Conservation (phyloP, 2,797 vertebrate genomes). For the Poecilia velifera region DNA sequence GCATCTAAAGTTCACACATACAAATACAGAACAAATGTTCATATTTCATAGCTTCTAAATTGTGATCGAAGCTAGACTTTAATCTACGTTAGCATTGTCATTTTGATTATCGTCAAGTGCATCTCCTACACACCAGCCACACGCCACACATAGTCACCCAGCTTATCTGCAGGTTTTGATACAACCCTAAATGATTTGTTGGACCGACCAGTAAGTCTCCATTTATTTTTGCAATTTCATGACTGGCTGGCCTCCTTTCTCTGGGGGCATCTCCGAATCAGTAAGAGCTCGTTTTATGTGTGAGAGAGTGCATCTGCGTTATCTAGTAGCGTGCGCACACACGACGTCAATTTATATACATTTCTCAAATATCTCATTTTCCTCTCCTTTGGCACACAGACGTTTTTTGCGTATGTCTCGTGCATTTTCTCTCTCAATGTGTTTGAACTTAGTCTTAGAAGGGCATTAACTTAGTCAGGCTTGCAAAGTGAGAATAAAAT, state of each 20-base stretch:
- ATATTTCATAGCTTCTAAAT: neutral
- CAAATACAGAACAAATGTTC: neutral
- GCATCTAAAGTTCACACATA: neutral
- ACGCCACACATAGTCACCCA: conserved; percentile 17
- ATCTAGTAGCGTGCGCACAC: conserved; percentile 36
- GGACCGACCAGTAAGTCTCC: conserved; percentile 52
- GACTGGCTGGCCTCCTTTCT: conserved; percentile 66
- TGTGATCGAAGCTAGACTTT: neutral
- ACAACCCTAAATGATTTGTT: conserved; percentile 38
- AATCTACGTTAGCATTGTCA: conserved; percentile 5
- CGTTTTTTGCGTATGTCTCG: neutral
- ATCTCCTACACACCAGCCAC: conserved; percentile 16
- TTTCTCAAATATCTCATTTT: conserved; percentile 16
- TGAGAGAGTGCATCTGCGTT: conserved; percentile 38
- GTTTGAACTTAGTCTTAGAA: neutral
- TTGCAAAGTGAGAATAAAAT: neutral
- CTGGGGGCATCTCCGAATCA: conserved; percentile 57
- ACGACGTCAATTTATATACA: conserved; percentile 31
- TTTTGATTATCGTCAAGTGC: conserved; percentile 5
- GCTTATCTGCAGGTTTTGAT: conserved; percentile 43
- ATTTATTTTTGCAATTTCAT: conserved; percentile 77
- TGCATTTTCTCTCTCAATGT: neutral
- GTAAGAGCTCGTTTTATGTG: conserved; percentile 24
- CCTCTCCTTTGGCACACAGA: neutral
- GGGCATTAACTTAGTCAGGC: neutral